These are phyloP conservation scores for Austrofundulus limnaeus DNA, from an alignment of 2,113 vertebrate species.

Conservation along the genomic window DNA sequence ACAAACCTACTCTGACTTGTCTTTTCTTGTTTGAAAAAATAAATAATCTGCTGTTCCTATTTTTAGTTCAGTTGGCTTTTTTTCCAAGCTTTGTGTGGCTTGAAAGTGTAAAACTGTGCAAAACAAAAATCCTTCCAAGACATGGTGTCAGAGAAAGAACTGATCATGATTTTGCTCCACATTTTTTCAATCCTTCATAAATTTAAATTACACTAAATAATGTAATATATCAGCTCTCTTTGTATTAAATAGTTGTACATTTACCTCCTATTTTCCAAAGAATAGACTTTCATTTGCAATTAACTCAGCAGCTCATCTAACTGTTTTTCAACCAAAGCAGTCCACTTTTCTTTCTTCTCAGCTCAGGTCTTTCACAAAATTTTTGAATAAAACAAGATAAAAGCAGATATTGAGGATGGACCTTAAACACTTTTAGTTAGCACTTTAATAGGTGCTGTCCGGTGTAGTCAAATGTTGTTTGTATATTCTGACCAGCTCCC, in stretches of 20 bases:
- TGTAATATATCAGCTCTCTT: background rate
- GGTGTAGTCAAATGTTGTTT: conserved; percentile 47
- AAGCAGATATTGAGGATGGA: background rate
- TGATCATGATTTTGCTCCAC: background rate
- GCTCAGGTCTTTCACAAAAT: too few relatives aligned
- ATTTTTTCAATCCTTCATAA: background rate
- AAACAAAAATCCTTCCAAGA: background rate
- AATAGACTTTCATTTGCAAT: background rate
- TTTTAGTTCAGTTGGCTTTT: background rate
- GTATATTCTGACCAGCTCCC: conserved; percentile 49
- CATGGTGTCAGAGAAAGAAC: background rate
- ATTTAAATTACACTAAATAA: background rate
- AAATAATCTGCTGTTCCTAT: background rate
- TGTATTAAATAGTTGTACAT: background rate
- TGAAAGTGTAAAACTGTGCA: background rate
- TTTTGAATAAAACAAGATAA: background rate
- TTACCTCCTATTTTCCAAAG: background rate
- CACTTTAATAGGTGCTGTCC: conserved; percentile 48
- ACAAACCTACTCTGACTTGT: background rate
- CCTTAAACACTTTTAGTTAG: conserved; percentile 19
- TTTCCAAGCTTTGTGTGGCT: background rate
- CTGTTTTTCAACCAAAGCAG: too few relatives aligned
- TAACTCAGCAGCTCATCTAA: background rate
- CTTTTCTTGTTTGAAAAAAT: too few relatives aligned
- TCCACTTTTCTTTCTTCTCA: too few relatives aligned